Evolutionary conservation across 2,113 vertebrate species (phyloP).

Genomic region (Rhagologus leucostigma): DNA sequence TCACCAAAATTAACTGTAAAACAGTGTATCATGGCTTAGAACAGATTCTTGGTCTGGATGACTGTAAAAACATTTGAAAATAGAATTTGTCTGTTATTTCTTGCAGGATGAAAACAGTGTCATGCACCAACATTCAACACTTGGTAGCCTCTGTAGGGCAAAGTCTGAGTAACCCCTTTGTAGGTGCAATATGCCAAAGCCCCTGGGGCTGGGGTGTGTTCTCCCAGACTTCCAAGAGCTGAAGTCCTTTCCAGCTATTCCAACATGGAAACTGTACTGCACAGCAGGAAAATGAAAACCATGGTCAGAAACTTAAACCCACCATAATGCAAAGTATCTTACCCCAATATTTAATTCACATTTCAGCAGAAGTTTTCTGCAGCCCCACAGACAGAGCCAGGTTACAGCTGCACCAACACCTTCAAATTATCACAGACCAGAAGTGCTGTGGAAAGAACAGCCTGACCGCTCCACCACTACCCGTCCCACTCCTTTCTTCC

Average conservation of each 20-base stretch:
- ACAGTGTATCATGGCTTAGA: not conserved
- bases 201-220: not conserved
- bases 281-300: not conserved
- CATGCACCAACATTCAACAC: not conserved
- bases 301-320: not conserved
- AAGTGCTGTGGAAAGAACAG: not conserved
- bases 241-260: not conserved
- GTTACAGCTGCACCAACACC: not conserved
- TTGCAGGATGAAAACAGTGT: not conserved
- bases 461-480: not conserved
- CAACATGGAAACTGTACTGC: accelerated
- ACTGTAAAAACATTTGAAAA: not conserved
- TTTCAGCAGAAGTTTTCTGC: not conserved
- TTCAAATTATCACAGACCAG: not conserved
- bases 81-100: not conserved
- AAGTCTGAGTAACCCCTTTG: not conserved
- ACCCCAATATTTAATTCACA: not conserved
- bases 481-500: not conserved
- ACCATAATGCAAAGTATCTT: not conserved
- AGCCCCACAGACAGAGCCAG: not conserved
- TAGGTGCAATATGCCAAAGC: not conserved
- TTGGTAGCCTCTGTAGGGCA: not conserved
- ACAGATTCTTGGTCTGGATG: not conserved
- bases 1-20: not conserved
- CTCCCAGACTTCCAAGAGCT: not conserved